Base-by-base conservation (phyloP, 1,140 invertebrate genomes). In the Cotesia typhae region DNA sequence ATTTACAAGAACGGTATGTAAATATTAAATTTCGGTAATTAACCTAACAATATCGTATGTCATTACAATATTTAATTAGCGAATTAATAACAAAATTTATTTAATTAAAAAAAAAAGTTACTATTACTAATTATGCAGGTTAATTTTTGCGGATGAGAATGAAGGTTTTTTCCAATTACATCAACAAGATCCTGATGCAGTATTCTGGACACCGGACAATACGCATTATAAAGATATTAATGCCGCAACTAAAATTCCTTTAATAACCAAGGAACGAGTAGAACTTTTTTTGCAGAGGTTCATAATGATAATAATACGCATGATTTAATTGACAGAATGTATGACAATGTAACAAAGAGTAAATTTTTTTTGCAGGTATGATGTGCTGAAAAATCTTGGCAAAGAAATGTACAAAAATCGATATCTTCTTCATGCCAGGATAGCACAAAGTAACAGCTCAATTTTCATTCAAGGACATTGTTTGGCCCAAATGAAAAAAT, bases 381-480 rank as follows among this genome's bases (percentile, higher is more conserved):
- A n/a, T n/a, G n/a, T n/a, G n/a, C n/a, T n/a, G n/a, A n/a, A n/a
- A n/a, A n/a, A n/a, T n/a, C n/a, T n/a, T n/a, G n/a, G n/a, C n/a
- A n/a, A 12, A 41, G 7, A 66, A 72, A 65, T 57, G 10, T 38
- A 14, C 12, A 3, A 71, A 64, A 61, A 71, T 14, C n/a, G 57
- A n/a, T 72, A 65, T 28, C 52, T 66, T 55, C 12, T 52, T n/a
- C 47, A 59, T 41, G 35, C 35, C 36, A 59, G 53, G 38, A 37
- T 51, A 53, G 36, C 12, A 36, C 7, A 36, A 66, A 5, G n/a
- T 53, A 7, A 35, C 57, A 37, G 10, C n/a, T 36, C 36, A 53
- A 66, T 66, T 57, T 66, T 64, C 17, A 61, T 61, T 61, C 17
- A 57, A 57, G 63, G 51, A 66, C n/a, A 72, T 52, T 47, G 36